Evolutionary conservation across 2,888 invertebrate genomes (phyloP), one percentile per base, ranked within the genome.

Genomic region (Parnassius orleans): DNA sequence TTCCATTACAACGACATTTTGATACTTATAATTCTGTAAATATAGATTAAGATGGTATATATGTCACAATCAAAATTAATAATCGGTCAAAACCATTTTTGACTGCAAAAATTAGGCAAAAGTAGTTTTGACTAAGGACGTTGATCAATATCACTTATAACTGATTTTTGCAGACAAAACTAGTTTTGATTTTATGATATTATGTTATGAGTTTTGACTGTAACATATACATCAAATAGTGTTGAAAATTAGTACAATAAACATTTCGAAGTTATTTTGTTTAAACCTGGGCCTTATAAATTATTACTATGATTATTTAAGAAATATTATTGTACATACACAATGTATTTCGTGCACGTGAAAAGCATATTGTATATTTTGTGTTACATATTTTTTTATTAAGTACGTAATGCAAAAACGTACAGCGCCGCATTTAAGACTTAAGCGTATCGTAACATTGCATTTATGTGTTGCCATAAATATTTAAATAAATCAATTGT

Each of bases 1-100:
- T 67, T 71, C 65, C 71, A 74, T 70, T 72, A 80, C 80, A 80
- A 80, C 79, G 81, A 80, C 70, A 68, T 65, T 14, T 53, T 58
- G 57, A 44, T 66, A 65, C 64, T 57, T 65, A 64, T 56, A 60
- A 54, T 10, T 10, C 57, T 63, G 55, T 63, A 63, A 52, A 63
- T 63, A 63, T 63, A 59, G 52, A 11, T n/a, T 59, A 63, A 52
- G 48, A 7, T 33, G 33, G 33, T 33, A 33, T 33, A n/a, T n/a
- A n/a, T n/a, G n/a, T n/a, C n/a, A n/a, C n/a, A n/a, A n/a, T n/a
- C n/a, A n/a, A n/a, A n/a, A n/a, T n/a, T n/a, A n/a, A n/a, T n/a
- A n/a, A n/a, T n/a, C n/a, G n/a, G n/a, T n/a, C n/a, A n/a, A n/a
- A n/a, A n/a, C n/a, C n/a, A n/a, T n/a, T n/a, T n/a, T n/a, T n/a